phyloP scores from a whole-genome alignment of 1,140 invertebrate species.

The Drosophila rhopaloa region DNA sequence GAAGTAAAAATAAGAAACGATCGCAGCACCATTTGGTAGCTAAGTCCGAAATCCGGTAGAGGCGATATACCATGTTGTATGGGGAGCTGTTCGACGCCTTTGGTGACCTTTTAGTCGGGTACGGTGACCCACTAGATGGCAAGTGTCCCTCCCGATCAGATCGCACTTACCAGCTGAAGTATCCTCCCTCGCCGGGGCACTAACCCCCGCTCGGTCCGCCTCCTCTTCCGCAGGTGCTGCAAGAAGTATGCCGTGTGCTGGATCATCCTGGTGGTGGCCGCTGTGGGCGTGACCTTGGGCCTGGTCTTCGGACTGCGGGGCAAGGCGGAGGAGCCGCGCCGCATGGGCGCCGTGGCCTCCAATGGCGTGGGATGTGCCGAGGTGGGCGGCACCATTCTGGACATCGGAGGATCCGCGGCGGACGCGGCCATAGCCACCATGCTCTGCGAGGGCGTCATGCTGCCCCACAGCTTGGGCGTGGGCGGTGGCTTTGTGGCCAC shows the following conservation, averaged over 20 bases:
- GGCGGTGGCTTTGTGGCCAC: constrained; percentile 95
- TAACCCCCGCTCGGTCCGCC: background rate
- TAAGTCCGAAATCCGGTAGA: background rate
- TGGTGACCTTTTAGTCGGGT: constrained; percentile 43
- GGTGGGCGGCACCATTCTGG: constrained; percentile 89
- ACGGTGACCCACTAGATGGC: constrained; percentile 22
- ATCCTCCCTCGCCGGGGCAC: background rate
- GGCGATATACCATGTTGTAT: constrained; percentile 24
- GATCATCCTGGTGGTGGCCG: constrained; percentile 60
- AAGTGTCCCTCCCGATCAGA: constrained; percentile 18
- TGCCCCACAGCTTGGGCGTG: constrained; percentile 94
- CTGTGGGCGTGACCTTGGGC: constrained; percentile 56
- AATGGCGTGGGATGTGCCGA: constrained; percentile 91
- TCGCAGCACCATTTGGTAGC: background rate
- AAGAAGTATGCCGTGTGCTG: constrained; percentile 66
- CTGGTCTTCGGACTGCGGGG: constrained; percentile 59
- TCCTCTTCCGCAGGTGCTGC: constrained; percentile 25
- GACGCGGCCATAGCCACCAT: constrained; percentile 95
- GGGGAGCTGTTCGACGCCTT: constrained; percentile 25
- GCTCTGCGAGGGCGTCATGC: constrained; percentile 94
- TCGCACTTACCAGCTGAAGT: background rate
- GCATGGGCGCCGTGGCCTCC: constrained; percentile 89
- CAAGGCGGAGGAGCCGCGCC: constrained; percentile 28
- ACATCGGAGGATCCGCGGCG: constrained; percentile 92
- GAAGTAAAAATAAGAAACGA: background rate